Percentiles rank a stretch among this genome's conserved stretches.
These are phyloP conservation scores for Nebria salina DNA, from an alignment of 2,888 invertebrate genomes.

Conservation along the genomic window DNA sequence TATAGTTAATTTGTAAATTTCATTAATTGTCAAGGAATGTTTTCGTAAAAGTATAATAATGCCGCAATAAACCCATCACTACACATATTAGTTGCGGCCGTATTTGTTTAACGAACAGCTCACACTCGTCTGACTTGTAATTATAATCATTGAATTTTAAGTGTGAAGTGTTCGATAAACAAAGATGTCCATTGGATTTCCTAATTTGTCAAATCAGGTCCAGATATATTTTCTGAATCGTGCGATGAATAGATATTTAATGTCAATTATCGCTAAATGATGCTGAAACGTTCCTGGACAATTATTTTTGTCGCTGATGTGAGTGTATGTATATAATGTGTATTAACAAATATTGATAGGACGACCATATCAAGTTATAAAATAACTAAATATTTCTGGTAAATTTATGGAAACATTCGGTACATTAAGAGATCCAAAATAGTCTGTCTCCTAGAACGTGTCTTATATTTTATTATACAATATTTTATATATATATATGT, in stretches of 20 bases:
- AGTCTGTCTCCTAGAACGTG: neutral
- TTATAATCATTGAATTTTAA: neutral
- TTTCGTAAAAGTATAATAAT: no score
- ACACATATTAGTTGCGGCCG: no score
- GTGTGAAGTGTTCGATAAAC: neutral
- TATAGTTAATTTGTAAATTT: no score
- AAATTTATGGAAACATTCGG: neutral
- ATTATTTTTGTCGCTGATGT: neutral
- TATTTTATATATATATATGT: neutral
- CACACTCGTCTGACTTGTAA: neutral
- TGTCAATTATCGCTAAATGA: neutral
- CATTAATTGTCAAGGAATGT: no score
- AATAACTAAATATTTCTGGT: neutral
- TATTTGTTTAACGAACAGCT: neutral
- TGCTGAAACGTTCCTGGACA: neutral
- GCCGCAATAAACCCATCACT: no score
- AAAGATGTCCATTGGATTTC: neutral
- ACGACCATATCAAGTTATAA: constrained; percentile 1
- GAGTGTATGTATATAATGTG: neutral
- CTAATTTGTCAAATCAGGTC: neutral
- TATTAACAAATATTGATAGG: neutral
- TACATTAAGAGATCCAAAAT: neutral
- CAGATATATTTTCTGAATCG: neutral
- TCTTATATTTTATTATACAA: neutral
- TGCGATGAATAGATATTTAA: neutral